These are phyloP conservation scores for Tetragnatha montana DNA, from an alignment of 2,888 invertebrate species.

Conservation along the genomic window DNA sequence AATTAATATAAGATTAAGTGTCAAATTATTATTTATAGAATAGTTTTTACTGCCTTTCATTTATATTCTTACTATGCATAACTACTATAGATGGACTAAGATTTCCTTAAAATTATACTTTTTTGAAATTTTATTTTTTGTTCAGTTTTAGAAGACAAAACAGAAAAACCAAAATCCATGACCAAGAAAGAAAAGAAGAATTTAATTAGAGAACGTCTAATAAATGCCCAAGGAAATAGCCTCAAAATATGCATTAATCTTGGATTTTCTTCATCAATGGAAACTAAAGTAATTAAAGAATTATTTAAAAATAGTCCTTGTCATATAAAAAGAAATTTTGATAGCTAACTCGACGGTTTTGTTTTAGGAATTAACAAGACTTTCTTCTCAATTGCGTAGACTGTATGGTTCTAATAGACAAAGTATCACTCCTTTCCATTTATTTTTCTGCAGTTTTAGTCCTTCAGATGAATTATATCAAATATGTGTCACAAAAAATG, in stretches of 20 bases:
- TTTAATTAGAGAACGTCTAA: constrained; percentile 53
- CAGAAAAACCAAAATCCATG: constrained; percentile 32
- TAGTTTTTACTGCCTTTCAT: too few species aligned
- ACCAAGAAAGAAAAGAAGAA: constrained; percentile 57
- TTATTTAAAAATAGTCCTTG: neutral
- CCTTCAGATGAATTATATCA: constrained; percentile 73
- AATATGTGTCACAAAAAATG: constrained; percentile 75
- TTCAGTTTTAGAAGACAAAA: neutral
- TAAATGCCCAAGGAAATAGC: constrained; percentile 46
- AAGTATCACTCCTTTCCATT: constrained; percentile 74
- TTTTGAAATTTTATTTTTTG: neutral
- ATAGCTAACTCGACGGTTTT: neutral
- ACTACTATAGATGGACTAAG: too few species aligned
- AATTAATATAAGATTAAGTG: neutral
- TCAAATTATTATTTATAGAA: neutral
- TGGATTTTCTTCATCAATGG: constrained; percentile 70
- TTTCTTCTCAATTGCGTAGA: constrained; percentile 75
- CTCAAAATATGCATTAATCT: constrained; percentile 71
- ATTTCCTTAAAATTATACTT: too few species aligned
- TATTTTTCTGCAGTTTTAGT: constrained; percentile 74
- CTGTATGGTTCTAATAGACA: constrained; percentile 75
- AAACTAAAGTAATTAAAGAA: constrained; percentile 56
- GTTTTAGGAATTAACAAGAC: constrained; percentile 74
- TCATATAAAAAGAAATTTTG: constrained; percentile 73
- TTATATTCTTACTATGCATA: too few species aligned